Evolutionary conservation across 2,113 vertebrate species (phyloP).

Genomic region (Pterocles gutturalis): DNA sequence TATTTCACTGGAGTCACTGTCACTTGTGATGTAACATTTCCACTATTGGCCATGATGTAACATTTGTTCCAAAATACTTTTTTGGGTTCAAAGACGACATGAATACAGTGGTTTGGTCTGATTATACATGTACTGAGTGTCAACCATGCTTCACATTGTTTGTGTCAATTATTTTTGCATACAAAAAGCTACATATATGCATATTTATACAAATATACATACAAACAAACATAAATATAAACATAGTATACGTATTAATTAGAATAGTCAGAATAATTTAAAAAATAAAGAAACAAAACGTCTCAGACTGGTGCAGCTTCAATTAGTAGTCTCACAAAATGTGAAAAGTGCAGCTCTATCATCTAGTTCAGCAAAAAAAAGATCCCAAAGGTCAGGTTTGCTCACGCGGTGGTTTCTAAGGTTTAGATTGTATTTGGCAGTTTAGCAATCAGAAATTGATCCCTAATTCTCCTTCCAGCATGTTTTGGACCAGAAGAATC

Average conservation of each 20-base stretch:
- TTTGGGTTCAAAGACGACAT: neutral
- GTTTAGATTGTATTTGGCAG: constrained; percentile 13
- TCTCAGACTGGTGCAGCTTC: neutral
- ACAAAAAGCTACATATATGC: fast-evolving
- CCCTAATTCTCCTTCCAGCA: neutral
- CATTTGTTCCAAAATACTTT: neutral
- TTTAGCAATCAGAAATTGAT: constrained; percentile 42
- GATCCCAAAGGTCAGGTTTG: neutral
- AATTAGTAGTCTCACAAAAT: neutral
- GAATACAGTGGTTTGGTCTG: neutral
- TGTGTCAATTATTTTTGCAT: neutral
- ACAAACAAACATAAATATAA: neutral
- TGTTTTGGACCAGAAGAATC: neutral
- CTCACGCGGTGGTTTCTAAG: neutral
- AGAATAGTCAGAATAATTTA: neutral
- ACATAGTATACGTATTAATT: neutral
- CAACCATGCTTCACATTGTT: neutral
- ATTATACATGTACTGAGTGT: neutral
- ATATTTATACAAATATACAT: neutral
- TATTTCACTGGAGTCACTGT: neutral
- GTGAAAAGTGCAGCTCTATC: neutral
- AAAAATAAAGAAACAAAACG: neutral
- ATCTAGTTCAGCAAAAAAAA: neutral
- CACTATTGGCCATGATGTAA: fast-evolving
- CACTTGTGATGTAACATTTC: neutral